Percentiles rank a stretch among this genome's conserved stretches.
Conservation (phyloP, 2,113 vertebrate species). For the Clarias magur region DNA sequence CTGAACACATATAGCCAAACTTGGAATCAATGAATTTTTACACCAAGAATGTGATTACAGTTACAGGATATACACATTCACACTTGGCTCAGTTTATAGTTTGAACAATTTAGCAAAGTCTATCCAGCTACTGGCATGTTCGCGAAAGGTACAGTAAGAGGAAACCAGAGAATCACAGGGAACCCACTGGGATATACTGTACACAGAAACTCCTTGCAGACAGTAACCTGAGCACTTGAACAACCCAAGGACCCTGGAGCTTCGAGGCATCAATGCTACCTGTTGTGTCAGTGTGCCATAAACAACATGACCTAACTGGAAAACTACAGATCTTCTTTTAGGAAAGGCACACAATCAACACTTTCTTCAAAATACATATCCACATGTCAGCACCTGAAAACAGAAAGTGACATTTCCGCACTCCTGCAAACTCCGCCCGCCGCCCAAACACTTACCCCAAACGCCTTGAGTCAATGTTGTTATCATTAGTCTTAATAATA, state of each 20-base stretch:
- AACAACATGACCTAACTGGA: background rate
- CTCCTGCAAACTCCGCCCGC: background rate
- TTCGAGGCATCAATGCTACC: background rate
- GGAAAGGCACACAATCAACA: background rate
- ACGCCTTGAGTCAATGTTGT: background rate
- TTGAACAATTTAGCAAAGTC: background rate
- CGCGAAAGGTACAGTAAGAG: background rate
- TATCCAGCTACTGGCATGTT: background rate
- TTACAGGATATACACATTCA: background rate
- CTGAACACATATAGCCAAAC: background rate
- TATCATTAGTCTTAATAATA: background rate
- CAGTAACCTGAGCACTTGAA: background rate
- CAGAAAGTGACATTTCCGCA: background rate
- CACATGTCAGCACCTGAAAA: constrained; percentile 6
- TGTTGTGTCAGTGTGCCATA: background rate
- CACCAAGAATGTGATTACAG: background rate
- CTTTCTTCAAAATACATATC: background rate
- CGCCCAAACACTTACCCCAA: background rate
- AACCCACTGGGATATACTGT: background rate
- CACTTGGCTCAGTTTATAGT: background rate
- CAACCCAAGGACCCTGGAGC: background rate
- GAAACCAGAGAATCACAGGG: background rate
- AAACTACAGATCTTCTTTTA: background rate
- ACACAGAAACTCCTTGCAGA: background rate
- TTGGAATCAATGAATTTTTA: background rate